A percentile compares a stretch with the other conserved stretches of the same genome.
These are phyloP conservation scores for Limnephilus lunatus DNA, from an alignment of 2,888 invertebrate species.

Conservation along the genomic window DNA sequence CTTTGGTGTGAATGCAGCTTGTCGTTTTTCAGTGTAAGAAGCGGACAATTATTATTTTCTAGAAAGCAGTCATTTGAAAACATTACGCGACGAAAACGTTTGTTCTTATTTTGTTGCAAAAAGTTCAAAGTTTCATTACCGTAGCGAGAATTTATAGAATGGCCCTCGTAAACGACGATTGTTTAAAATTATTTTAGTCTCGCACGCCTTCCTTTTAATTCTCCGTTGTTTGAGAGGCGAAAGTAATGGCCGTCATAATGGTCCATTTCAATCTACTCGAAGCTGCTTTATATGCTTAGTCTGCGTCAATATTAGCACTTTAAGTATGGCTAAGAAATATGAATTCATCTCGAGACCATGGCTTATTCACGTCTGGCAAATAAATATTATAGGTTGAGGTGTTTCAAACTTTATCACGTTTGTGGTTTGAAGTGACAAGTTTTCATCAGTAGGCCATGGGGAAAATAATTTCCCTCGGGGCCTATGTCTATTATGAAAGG, in stretches of 20 bases:
- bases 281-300: not conserved
- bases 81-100: not conserved
- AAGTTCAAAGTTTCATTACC: not conserved
- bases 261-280: slow-evolving; percentile 27
- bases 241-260: slow-evolving; percentile 11
- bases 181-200: not conserved
- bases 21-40: not conserved
- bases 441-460: no score
- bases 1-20: not conserved
- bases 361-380: not conserved
- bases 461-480: no score
- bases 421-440: no score
- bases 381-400: not conserved
- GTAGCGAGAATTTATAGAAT: not conserved
- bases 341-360: slow-evolving; percentile 9
- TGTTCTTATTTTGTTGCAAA: not conserved
- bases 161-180: not conserved
- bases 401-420: no score
- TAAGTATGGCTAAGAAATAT: slow-evolving; percentile 11
- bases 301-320: slow-evolving; percentile 11
- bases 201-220: not conserved
- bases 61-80: not conserved
- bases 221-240: not conserved
- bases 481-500: no score
- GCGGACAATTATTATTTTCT: not conserved